Base-by-base conservation (phyloP, 2,888 invertebrate genomes). In the Allygus modestus region DNA sequence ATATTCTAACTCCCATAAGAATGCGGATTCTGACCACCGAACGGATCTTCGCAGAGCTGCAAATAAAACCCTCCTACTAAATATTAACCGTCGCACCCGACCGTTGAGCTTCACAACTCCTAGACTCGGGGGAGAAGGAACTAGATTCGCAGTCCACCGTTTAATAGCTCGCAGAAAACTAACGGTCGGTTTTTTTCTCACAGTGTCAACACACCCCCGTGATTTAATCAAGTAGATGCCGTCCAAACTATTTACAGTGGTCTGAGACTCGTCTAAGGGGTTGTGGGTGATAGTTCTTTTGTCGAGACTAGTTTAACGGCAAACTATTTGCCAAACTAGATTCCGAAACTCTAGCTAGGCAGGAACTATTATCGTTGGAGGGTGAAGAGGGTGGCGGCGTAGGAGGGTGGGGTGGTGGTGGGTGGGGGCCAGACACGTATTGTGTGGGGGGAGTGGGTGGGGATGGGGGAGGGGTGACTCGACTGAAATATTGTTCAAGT, bases 181-280 rank as follows among this genome's bases (percentile, higher is more conserved):
- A 77, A 77, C 77, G 77, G 77, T 77, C 65, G 26, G 4, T 71
- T 71, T 77, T 71, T 77, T 77, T 77, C 77, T 77, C 77, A 77
- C 77, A 71, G 33, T 26, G 65, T 65, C 71, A 73, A 43, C 33
- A 43, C 77, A 51, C 77, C 77, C 77, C 77, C 77, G 17, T 28
- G 51, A 43, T 46, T 43, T 41, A 77, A 43, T 73, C 43, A 43
- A 73, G 28, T 73, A 23, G 23, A 71, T 15, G 43, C 73, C n/a
- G n/a, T n/a, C 43, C 17, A 41, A 73, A 41, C 73, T 41, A 41
- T 37, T 71, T 71, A 71, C 7, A 41, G 4, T 33, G 37, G 71
- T 73, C 73, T 41, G n/a, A 73, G 77, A 46, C 43, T 20, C 7
- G 77, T 77, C 77, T 77, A 17, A 51, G 37, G 46, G 77, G 7